phyloP scores from a whole-genome alignment of 2,113 vertebrate species.

The Tichodroma muraria region DNA sequence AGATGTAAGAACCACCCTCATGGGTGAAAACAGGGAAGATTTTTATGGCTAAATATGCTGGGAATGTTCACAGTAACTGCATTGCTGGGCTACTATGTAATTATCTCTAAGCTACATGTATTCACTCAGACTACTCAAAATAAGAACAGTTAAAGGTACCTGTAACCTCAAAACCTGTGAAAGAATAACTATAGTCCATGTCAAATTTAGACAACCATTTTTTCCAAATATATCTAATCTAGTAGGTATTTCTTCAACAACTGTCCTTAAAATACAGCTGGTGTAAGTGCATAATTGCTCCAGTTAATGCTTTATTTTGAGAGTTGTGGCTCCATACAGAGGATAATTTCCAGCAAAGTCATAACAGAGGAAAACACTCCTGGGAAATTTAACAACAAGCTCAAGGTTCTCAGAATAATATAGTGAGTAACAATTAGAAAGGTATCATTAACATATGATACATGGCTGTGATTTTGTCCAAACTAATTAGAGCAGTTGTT shows the following conservation, averaged over 20 bases:
- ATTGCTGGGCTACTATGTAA: background rate
- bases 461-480: slow-evolving; percentile 25
- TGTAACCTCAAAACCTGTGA: background rate
- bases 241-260: slow-evolving; percentile 17
- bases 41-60: background rate
- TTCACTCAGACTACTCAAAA: background rate
- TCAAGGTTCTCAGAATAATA: slow-evolving; percentile 20
- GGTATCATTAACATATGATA: slow-evolving; percentile 25
- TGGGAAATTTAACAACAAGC: slow-evolving; percentile 17
- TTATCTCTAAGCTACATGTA: background rate
- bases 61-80: background rate
- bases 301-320: slow-evolving; percentile 58
- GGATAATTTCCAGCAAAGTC: slow-evolving; percentile 20
- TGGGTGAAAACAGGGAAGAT: background rate
- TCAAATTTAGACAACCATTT: background rate
- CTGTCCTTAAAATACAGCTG: slow-evolving; percentile 41
- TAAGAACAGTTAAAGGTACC: background rate
- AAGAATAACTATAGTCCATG: background rate
- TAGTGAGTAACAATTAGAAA: slow-evolving; percentile 32
- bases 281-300: slow-evolving; percentile 58
- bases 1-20: fast-evolving
- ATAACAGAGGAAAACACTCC: slow-evolving; percentile 40
- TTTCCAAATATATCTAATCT: background rate
- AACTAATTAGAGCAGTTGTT: background rate
- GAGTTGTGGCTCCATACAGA: slow-evolving; percentile 27